Conservation (phyloP, 2,797 vertebrate species). For the Peromyscus aztecus region DNA sequence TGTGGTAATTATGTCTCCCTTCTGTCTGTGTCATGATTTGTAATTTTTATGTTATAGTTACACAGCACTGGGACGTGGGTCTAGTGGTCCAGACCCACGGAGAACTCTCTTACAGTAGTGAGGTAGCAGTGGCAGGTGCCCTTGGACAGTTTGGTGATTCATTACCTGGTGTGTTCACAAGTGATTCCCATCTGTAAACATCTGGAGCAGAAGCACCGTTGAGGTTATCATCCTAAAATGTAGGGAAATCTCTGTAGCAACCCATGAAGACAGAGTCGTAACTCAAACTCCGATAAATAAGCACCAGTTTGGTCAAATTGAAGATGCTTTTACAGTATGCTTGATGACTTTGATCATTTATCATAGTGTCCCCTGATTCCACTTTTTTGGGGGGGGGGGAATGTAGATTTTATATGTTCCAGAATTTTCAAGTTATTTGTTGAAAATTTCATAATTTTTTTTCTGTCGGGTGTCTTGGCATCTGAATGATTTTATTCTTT, state of each 20-base stretch:
- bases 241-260: not conserved
- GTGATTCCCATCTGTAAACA: not conserved
- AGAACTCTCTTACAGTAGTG: not conserved
- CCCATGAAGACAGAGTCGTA: not conserved
- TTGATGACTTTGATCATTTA: not conserved
- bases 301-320: not conserved
- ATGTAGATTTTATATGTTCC: not conserved
- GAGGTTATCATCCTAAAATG: not conserved
- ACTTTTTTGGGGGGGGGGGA: not conserved
- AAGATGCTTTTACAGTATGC: not conserved
- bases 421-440: not conserved
- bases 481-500: conserved; percentile 11
- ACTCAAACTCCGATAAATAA: not conserved
- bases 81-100: not conserved
- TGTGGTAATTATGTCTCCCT: not conserved
- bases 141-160: not conserved
- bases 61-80: not conserved
- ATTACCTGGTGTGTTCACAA: not conserved
- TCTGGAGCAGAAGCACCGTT: not conserved
- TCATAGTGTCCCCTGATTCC: not conserved
- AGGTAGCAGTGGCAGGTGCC: not conserved
- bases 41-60: not conserved
- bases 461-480: not conserved
- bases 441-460: not conserved
- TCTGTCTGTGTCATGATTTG: not conserved